phyloP scores from a whole-genome alignment of 1,140 invertebrate species.

The Zaprionus capensis region DNA sequence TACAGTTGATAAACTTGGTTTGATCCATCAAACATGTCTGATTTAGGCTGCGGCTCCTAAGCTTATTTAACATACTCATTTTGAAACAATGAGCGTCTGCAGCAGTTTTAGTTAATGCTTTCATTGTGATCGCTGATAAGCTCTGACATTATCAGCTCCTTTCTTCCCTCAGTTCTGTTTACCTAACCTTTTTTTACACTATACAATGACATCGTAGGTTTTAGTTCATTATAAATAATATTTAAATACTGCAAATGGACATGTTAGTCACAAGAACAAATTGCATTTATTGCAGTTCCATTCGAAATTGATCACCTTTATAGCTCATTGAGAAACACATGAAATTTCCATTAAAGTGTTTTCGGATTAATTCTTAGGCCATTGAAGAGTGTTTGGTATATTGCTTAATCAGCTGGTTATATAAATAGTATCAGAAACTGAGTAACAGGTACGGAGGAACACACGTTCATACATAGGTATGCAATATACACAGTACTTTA shows the following conservation, averaged over 20 bases:
- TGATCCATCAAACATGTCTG: too few species aligned
- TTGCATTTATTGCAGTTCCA: neutral
- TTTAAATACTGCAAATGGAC: too few species aligned
- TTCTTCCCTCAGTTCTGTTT: too few species aligned
- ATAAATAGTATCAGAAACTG: constrained; percentile 26
- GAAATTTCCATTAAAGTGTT: constrained; percentile 23
- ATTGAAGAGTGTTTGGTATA: constrained; percentile 16
- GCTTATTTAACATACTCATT: neutral
- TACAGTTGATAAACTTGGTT: too few species aligned
- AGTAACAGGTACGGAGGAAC: neutral
- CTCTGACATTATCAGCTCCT: neutral
- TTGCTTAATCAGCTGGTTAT: constrained; percentile 42
- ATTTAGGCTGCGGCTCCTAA: too few species aligned
- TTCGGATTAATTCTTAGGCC: constrained; percentile 5
- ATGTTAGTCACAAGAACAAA: too few species aligned
- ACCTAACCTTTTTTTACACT: too few species aligned
- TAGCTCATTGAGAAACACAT: neutral
- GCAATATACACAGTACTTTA: neutral
- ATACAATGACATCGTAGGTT: too few species aligned
- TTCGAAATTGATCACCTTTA: neutral
- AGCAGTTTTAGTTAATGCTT: neutral
- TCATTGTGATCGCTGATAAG: neutral
- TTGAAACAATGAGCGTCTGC: neutral
- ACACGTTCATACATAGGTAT: neutral
- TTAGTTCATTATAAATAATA: too few species aligned